Base-by-base conservation (phyloP, 2,113 vertebrate genomes). In the Hylia prasina region DNA sequence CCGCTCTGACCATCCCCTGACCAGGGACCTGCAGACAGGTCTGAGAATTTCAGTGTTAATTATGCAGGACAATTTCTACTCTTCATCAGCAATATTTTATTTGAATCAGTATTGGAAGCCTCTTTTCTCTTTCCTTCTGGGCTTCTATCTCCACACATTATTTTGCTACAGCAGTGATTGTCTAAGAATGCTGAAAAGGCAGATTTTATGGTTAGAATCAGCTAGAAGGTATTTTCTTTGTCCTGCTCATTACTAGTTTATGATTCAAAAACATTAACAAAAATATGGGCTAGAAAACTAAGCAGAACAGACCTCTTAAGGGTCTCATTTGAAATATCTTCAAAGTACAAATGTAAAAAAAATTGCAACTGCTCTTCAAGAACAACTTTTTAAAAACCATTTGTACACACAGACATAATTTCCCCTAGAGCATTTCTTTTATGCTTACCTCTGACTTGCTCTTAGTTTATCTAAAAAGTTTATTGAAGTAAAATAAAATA, bases 141-240 rank as follows among this genome's bases (percentile, higher is more conserved):
- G 42, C 1, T 3, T 21, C 17, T 64, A 18, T 33, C 15, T 58
- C 25, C 25, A 50, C 8, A 18, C 0, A 3, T 3, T 6, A 50
- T 75, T 80, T 89, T 58, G 4, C 42, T 75, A 19, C 23, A 78
- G 13, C 21, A 11, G 5, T 27, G 14, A 35, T 64, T 16, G 7
- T 56, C 30, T 72, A 42, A 73, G 37, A 75, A 78, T 39, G 27
- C 8, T 75, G 60, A 40, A 66, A 93, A 77, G n/a, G 4, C 6
- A 82, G 6, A 14, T 77, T 51, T 78, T 61, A n/a, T 60, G 13
- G 16, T 81, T 73, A 42, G 3, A 47, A 44, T 64, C 21, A 82
- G 15, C 11, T 76, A n/a, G 58, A 89, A 77, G 12, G 4, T 53
- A 72, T 69, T 83, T 27, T 48, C 19, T 78, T 81, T 75, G 9